Evolutionary conservation across 53 echinoderm and acorn worm genomes (phyloP).

Genomic region (Luidia sarsii): DNA sequence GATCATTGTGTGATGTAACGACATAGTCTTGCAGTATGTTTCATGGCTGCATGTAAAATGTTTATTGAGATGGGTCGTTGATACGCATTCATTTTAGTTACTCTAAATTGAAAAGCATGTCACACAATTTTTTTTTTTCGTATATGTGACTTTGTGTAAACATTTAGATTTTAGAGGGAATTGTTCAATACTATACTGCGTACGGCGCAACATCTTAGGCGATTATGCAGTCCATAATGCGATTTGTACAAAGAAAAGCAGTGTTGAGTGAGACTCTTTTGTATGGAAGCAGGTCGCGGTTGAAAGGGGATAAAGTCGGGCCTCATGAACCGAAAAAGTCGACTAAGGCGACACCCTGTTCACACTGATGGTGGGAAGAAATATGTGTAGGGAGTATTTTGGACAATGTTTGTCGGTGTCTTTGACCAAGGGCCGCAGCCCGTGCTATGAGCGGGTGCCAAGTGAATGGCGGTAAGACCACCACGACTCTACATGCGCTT

Average conservation of each 20-base stretch:
- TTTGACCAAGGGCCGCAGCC: conserved; percentile 34
- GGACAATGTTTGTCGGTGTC: conserved; percentile 46
- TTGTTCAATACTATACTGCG: conserved; percentile 31
- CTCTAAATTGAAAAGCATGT: too few species aligned
- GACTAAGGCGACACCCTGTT: conserved; percentile 55
- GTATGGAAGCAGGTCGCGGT: conserved; percentile 47
- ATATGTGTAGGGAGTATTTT: conserved; percentile 22
- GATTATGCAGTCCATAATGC: conserved; percentile 54
- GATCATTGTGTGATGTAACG: too few species aligned
- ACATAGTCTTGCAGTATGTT: too few species aligned
- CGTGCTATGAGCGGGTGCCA: conserved; percentile 33
- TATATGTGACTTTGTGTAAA: too few species aligned
- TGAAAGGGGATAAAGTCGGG: conserved; percentile 45
- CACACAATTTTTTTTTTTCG: too few species aligned
- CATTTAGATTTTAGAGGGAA: too few species aligned
- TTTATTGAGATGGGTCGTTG: too few species aligned
- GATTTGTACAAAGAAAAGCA: conserved; percentile 54
- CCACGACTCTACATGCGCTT: conserved; percentile 23
- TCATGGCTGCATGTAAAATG: too few species aligned
- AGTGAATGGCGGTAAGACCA: conserved; percentile 31
- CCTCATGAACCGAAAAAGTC: conserved; percentile 45
- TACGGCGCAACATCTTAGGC: conserved; percentile 25
- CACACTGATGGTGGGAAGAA: conserved; percentile 52
- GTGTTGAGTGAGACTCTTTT: conserved; percentile 32
- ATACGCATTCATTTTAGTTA: too few species aligned